Evolutionary conservation across 1,140 invertebrate species (phyloP), one percentile per base, ranked within the genome.

Genomic region (Microplitis mediator): DNA sequence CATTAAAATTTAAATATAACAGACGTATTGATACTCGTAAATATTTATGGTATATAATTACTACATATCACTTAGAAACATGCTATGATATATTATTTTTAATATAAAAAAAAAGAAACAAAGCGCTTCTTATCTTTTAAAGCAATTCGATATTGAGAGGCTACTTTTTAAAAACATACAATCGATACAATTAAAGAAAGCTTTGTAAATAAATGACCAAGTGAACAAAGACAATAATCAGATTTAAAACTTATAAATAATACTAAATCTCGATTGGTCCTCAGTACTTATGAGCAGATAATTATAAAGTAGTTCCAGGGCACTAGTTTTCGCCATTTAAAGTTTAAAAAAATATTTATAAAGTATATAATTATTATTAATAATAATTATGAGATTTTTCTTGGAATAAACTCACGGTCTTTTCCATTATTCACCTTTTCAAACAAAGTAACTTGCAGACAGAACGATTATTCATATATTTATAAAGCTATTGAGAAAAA

Each of bases 91-190:
- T 31, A 31, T 23, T 58, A 13, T 31, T 58, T 58, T 58, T 31
- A 31, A 4, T 11, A 31, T 9, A 58, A 58, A 58, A 45, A 14
- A 61, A 61, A 61, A 9, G 32, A 9, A 61, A 61, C 13, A 32
- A 8, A 45, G 34, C 23, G 8, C 14, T 14, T 45, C 31, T 50
- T 3, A 36, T 58, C 16, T 71, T 56, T 32, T 14, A 64, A 66
- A 35, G 9, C 51, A 72, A 72, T 72, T 72, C 70, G 70, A 66
- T 64, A 58, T 32, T 72, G 62, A 66, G 63, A 66, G 63, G 70
- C 34, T 72, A 58, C 64, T 45, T 31, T 1, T 36, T 39, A 14
- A n/a, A n/a, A n/a, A 54, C 5, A n/a, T 54, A 54, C 5, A 54
- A 4, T 54, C n/a, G n/a, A 54, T 54, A 54, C 13, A 54, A 54